Evolutionary conservation across 2,888 invertebrate species (phyloP).

Genomic region (Mythimna pallens): DNA sequence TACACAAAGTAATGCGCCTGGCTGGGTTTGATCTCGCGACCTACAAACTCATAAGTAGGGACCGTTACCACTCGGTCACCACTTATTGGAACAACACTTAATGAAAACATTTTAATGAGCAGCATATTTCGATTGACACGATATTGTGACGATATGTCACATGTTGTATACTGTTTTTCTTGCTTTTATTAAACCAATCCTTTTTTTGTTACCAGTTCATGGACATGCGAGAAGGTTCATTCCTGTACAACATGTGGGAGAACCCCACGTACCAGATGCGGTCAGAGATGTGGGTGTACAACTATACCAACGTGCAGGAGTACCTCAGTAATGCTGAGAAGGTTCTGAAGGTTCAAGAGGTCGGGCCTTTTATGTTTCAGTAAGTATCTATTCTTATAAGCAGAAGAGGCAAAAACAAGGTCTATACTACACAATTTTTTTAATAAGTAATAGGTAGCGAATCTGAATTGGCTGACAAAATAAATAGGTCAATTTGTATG

Average conservation of each 20-base stretch:
- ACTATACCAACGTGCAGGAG: slow-evolving; percentile 94
- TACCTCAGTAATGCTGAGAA: slow-evolving; percentile 92
- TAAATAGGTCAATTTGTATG: no score
- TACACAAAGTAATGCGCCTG: no score
- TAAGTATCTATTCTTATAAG: slow-evolving; percentile 85
- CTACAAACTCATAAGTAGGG: no score
- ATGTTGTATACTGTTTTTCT: neutral
- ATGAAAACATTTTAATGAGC: no score
- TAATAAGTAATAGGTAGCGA: no score
- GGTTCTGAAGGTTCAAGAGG: slow-evolving; percentile 92
- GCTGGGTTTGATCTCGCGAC: no score
- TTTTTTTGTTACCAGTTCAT: slow-evolving; percentile 83
- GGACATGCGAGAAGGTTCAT: slow-evolving; percentile 91
- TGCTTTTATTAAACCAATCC: neutral
- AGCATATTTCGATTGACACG: no score
- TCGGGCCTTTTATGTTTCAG: slow-evolving; percentile 96
- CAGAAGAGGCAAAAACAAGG: neutral
- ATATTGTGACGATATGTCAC: no score
- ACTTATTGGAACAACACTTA: no score
- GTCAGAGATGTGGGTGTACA: slow-evolving; percentile 94
- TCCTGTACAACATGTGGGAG: slow-evolving; percentile 92
- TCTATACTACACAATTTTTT: no score
- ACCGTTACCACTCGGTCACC: no score
- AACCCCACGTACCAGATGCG: slow-evolving; percentile 93
- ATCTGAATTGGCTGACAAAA: no score